Conservation (phyloP, 1,140 invertebrate genomes). For the Eupeodes corollae region DNA sequence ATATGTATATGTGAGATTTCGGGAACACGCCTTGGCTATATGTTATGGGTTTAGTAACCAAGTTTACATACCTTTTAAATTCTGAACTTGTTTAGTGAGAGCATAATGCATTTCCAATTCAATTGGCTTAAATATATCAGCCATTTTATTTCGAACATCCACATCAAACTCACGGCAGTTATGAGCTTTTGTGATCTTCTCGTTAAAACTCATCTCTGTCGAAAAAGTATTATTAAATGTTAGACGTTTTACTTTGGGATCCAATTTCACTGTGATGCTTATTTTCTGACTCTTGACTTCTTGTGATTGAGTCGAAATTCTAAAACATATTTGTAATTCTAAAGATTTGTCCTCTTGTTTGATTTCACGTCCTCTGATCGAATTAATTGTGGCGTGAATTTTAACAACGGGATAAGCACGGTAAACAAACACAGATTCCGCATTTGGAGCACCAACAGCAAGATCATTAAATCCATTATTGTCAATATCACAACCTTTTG, state of each 20-base stretch:
- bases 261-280: slow-evolving; percentile 19
- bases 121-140: slow-evolving; percentile 37
- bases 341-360: slow-evolving; percentile 40
- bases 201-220: slow-evolving; percentile 26
- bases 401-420: slow-evolving; percentile 46
- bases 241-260: slow-evolving; percentile 26
- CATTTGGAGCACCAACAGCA: slow-evolving; percentile 50
- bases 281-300: too few relatives aligned
- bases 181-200: slow-evolving; percentile 7
- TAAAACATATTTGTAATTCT: slow-evolving; percentile 40
- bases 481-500: slow-evolving; percentile 51
- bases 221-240: slow-evolving; percentile 18
- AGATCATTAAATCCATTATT: slow-evolving; percentile 53
- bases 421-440: slow-evolving; percentile 45
- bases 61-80: slow-evolving; percentile 20
- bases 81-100: slow-evolving; percentile 24
- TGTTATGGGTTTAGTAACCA: too few relatives aligned
- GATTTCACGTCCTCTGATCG: slow-evolving; percentile 40
- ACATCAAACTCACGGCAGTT: slow-evolving; percentile 24
- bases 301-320: slow-evolving; percentile 23
- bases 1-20: too few relatives aligned
- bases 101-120: slow-evolving; percentile 35
- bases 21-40: too few relatives aligned
- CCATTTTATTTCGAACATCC: slow-evolving; percentile 24
- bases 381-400: slow-evolving; percentile 34